Evolutionary conservation across 2,113 vertebrate species (phyloP).

Genomic region (Melanerpes formicivorus): DNA sequence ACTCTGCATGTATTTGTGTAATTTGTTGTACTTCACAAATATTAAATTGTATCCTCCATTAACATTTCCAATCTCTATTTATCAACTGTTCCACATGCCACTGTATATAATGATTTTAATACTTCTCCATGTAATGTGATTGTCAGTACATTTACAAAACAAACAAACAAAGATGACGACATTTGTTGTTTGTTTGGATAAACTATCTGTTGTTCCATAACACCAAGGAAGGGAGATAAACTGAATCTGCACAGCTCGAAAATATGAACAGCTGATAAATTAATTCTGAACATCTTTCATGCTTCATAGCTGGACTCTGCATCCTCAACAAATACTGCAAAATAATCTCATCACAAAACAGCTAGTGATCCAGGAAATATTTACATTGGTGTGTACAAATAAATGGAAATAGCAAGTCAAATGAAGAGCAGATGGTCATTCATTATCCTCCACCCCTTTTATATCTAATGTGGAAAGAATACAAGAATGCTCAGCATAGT

Average conservation of each 20-base stretch:
- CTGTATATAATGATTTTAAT: neutral
- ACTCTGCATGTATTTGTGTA: neutral
- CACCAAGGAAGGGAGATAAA: conserved; percentile 3
- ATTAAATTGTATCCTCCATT: neutral
- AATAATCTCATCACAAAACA: conserved; percentile 26
- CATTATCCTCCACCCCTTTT: conserved; percentile 1
- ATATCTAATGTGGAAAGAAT: neutral
- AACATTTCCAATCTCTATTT: neutral
- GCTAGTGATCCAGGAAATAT: conserved; percentile 23
- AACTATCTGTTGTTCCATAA: conserved; percentile 15
- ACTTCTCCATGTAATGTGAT: neutral
- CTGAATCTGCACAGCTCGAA: neutral
- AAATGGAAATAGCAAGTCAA: conserved; percentile 41
- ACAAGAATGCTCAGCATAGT: neutral
- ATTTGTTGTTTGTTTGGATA: conserved; percentile 32
- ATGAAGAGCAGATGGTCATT: conserved; percentile 59
- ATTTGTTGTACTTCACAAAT: neutral
- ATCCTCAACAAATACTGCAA: conserved; percentile 10
- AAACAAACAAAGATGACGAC: neutral
- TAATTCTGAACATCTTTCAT: conserved; percentile 10
- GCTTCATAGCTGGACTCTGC: neutral
- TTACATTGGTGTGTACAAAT: neutral
- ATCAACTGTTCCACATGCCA: neutral
- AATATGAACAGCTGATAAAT: neutral
- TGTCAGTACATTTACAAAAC: neutral